phyloP scores from a whole-genome alignment of 2,888 invertebrate species.

The Fabriciana adippe region DNA sequence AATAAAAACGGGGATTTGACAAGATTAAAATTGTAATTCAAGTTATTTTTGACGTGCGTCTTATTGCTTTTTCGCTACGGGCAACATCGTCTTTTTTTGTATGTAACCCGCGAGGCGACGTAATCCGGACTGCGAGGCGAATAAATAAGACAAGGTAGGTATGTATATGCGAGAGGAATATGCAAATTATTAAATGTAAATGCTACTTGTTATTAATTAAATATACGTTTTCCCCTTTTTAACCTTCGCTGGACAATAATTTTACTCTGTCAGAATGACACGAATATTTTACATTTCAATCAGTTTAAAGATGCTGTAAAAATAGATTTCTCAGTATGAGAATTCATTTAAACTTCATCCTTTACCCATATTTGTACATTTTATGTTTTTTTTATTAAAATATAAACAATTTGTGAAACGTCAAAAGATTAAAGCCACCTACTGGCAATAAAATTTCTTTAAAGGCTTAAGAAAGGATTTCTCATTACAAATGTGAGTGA shows the following conservation, averaged over 20 bases:
- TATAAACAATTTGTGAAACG: conserved; percentile 36
- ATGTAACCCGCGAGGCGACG: conserved; percentile 49
- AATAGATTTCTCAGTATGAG: conserved; percentile 16
- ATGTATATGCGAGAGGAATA: conserved; percentile 35
- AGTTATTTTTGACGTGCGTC: conserved; percentile 76
- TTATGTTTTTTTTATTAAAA: conserved; percentile 23
- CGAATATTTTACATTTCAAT: conserved; percentile 16
- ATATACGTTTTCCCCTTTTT: conserved; percentile 14
- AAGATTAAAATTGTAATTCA: conserved; percentile 82
- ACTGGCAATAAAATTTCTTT: conserved; percentile 33
- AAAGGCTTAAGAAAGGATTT: conserved; percentile 29
- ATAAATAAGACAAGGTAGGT: conserved; percentile 44
- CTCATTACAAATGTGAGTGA: conserved; percentile 35
- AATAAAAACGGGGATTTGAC: conserved; percentile 81
- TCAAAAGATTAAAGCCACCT: conserved; percentile 32
- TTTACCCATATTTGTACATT: conserved; percentile 27
- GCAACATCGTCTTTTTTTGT: conserved; percentile 53
- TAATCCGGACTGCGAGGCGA: conserved; percentile 57
- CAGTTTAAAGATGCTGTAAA: conserved; percentile 19
- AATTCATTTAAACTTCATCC: conserved; percentile 25
- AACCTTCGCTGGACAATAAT: conserved; percentile 7
- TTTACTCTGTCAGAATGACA: conserved; percentile 1
- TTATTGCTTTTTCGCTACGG: conserved; percentile 78
- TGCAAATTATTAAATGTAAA: conserved; percentile 40
- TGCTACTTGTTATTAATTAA: conserved; percentile 38